Evolutionary conservation across 2,113 vertebrate species (phyloP).

Genomic region (Cephalopholis sonnerati): DNA sequence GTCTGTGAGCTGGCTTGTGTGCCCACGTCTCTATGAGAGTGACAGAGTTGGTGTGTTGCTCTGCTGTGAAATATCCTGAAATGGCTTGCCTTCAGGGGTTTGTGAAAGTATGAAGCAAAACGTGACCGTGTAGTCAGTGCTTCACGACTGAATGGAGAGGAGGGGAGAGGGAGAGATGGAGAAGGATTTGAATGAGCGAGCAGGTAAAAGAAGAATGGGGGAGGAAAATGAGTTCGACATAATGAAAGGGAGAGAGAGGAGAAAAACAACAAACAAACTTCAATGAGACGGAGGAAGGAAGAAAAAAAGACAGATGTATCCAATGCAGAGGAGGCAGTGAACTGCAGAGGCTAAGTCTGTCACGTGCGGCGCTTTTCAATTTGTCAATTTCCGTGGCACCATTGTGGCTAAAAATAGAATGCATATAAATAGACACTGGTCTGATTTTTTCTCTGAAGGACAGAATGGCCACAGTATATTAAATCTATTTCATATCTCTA

Average conservation of each 20-base stretch:
- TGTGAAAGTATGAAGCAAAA: conserved; percentile 74
- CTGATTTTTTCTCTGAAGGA: conserved; percentile 37
- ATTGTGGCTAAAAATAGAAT: conserved; percentile 92
- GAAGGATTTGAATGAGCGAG: conserved; percentile 52
- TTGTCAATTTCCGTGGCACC: conserved; percentile 93
- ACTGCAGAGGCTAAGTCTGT: conserved; percentile 42
- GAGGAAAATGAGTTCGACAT: conserved; percentile 3
- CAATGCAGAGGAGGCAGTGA: conserved; percentile 21
- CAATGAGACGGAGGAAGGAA: conserved; percentile 14
- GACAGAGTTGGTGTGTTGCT: conserved; percentile 70
- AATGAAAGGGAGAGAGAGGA: conserved; percentile 13
- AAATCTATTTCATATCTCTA: background rate
- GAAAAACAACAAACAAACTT: conserved; percentile 47
- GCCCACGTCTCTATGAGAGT: conserved; percentile 55
- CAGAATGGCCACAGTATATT: background rate
- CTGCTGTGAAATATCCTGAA: conserved; percentile 76
- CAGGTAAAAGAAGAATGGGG: conserved; percentile 46
- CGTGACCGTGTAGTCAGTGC: conserved; percentile 72
- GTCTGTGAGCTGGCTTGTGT: conserved; percentile 16
- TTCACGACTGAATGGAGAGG: conserved; percentile 69
- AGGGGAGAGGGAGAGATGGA: conserved; percentile 4
- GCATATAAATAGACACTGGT: conserved; percentile 61
- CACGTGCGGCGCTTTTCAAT: conserved; percentile 81
- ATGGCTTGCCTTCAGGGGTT: conserved; percentile 77
- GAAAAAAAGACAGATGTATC: background rate